Evolutionary conservation across 2,888 invertebrate species (phyloP).

Genomic region (Lycia hirtaria): DNA sequence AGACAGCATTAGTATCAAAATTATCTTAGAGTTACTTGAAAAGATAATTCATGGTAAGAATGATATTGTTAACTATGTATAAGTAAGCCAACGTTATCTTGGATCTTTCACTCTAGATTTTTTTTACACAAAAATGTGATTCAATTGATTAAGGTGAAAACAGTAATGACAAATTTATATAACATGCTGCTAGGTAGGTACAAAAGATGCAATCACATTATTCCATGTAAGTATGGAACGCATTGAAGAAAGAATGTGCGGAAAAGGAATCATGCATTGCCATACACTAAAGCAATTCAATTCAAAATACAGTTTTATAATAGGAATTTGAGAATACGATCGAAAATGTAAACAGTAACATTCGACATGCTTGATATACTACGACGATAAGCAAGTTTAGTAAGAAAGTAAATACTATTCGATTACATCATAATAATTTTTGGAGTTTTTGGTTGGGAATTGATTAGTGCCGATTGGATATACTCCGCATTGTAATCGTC

Average conservation of each 20-base stretch:
- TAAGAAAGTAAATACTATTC: constrained; percentile 57
- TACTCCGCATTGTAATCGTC: constrained; percentile 62
- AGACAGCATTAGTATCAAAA: not conserved
- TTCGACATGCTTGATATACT: constrained; percentile 64
- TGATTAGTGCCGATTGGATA: constrained; percentile 14
- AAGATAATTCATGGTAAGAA: no score
- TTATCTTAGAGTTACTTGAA: no score
- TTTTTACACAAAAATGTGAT: not conserved
- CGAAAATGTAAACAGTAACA: constrained; percentile 46
- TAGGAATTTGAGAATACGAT: constrained; percentile 32
- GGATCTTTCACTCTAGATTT: not conserved
- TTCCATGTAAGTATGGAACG: constrained; percentile 27
- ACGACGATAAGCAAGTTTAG: constrained; percentile 67
- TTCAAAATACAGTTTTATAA: constrained; percentile 39
- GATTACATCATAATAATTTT: constrained; percentile 56
- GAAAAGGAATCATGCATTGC: constrained; percentile 68
- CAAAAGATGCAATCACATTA: constrained; percentile 35
- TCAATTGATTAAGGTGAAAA: constrained; percentile 37
- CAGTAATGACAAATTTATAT: constrained; percentile 30
- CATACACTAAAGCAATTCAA: constrained; percentile 67
- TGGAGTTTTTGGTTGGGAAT: constrained; percentile 21
- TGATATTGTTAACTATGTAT: not conserved
- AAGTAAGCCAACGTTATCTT: not conserved
- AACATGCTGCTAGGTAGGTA: constrained; percentile 40
- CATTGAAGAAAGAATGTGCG: constrained; percentile 45